Evolutionary conservation across 2,113 vertebrate genomes (phyloP).

Genomic region (Orcinus orca): DNA sequence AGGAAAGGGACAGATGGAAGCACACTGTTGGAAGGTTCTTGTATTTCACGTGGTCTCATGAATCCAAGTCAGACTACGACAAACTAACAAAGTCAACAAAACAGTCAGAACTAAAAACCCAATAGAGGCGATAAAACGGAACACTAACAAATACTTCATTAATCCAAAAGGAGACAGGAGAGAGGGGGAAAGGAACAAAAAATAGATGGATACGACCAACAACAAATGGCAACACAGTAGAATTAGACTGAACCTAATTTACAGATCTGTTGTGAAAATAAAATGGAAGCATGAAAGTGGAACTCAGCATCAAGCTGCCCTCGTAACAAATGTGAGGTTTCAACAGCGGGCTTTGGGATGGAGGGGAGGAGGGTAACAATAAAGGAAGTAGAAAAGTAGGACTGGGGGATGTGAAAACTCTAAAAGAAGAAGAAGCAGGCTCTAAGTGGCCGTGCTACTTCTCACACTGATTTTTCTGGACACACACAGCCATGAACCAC

Average conservation of each 20-base stretch:
- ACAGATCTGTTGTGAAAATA: background rate
- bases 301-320: background rate
- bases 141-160: background rate
- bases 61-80: background rate
- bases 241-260: background rate
- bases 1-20: background rate
- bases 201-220: background rate
- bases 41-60: background rate
- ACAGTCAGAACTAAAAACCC: background rate
- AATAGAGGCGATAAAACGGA: background rate
- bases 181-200: background rate
- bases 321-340: background rate
- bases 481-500: background rate
- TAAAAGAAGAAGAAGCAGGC: background rate
- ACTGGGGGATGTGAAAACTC: too few relatives aligned
- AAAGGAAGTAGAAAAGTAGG: background rate
- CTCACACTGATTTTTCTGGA: background rate
- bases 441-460: background rate
- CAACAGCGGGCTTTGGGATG: background rate
- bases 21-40: background rate
- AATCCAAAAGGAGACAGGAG: background rate
- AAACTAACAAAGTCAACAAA: background rate
- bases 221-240: background rate
- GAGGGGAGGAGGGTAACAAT: background rate
- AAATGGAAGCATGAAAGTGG: background rate